These are phyloP conservation scores for Chelonia mydas DNA, from an alignment of 2,797 vertebrate genomes.

Conservation along the genomic window DNA sequence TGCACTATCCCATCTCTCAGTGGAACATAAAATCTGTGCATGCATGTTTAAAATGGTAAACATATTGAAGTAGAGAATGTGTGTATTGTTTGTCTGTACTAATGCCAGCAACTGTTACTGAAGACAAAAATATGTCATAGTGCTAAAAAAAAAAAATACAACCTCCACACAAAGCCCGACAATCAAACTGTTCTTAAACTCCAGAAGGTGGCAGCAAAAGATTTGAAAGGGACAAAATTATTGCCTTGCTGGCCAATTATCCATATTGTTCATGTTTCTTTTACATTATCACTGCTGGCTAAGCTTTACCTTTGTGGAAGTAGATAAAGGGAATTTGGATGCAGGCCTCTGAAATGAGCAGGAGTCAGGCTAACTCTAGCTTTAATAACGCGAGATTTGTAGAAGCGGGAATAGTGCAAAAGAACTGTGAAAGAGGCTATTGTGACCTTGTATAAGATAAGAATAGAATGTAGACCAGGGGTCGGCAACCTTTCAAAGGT, in stretches of 20 bases:
- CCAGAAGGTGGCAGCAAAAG: constrained; percentile 81
- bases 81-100: not conserved
- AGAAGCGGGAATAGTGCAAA: no score
- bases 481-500: no score
- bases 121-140: not conserved
- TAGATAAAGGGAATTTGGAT: no score
- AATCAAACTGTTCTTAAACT: not conserved
- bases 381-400: no score
- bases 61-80: not conserved
- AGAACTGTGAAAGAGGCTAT: no score
- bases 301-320: not conserved
- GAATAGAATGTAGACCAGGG: no score
- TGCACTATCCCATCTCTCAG: not conserved
- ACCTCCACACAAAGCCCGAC: not conserved
- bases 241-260: accelerated
- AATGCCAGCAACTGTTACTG: not conserved
- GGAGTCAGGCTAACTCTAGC: no score
- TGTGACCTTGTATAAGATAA: no score
- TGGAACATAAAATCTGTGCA: not conserved
- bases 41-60: not conserved
- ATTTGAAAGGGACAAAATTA: not conserved
- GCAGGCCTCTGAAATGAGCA: no score
- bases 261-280: not conserved
- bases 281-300: not conserved
- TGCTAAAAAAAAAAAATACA: not conserved